A percentile compares a stretch with the other conserved stretches of the same genome.
Conservation (phyloP, 2,113 vertebrate genomes). For the Melanostigma gelatinosum region DNA sequence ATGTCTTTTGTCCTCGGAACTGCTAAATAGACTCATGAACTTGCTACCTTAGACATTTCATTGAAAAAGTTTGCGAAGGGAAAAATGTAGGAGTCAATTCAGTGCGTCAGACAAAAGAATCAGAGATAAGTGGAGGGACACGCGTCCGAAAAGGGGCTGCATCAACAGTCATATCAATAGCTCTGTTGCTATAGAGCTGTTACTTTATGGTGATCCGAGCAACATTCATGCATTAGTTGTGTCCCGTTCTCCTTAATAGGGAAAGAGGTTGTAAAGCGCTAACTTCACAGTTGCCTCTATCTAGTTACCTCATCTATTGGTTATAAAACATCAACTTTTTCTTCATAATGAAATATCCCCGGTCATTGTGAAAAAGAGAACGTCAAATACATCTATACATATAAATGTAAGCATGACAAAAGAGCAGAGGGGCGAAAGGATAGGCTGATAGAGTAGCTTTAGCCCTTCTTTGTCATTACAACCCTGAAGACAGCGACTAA, state of each 20-base stretch:
- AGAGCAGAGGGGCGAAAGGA: neutral
- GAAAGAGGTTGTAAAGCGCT: neutral
- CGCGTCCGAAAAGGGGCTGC: neutral
- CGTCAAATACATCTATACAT: neutral
- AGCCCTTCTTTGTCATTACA: neutral
- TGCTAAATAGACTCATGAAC: too few species aligned
- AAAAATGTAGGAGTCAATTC: too few species aligned
- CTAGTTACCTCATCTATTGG: too few species aligned
- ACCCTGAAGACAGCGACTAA: slow-evolving; percentile 1
- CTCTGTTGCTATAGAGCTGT: too few species aligned
- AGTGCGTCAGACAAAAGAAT: neutral
- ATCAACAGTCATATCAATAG: neutral
- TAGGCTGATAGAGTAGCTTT: neutral
- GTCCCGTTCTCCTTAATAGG: neutral
- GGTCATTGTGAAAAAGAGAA: neutral
- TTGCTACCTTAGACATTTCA: too few species aligned
- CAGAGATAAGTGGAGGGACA: neutral
- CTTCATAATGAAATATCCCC: neutral
- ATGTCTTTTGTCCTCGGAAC: too few species aligned
- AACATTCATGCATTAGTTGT: neutral
- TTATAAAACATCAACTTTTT: neutral
- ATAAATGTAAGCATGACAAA: neutral
- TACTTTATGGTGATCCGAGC: neutral
- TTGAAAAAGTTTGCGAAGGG: too few species aligned
- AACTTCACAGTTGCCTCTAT: neutral